phyloP scores from a whole-genome alignment of 2,888 invertebrate genomes.

The Scaptomyza parva region DNA sequence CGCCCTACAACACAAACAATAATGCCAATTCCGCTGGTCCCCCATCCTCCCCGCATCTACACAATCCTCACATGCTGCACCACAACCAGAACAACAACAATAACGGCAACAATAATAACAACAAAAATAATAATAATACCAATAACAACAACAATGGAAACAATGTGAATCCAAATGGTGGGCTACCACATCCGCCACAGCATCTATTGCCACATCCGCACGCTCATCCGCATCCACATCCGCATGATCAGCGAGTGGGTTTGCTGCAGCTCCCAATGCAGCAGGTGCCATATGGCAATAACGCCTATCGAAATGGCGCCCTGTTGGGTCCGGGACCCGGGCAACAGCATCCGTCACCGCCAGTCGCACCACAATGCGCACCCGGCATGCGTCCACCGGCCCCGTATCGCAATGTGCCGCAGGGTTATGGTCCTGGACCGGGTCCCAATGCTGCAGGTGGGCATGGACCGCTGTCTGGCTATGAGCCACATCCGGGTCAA shows the following conservation, averaged over 20 bases:
- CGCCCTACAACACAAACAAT: conserved; percentile 65
- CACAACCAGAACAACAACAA: conserved; percentile 39
- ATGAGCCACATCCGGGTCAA: conserved; percentile 57
- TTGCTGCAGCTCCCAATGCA: conserved; percentile 63
- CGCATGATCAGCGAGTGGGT: conserved; percentile 63
- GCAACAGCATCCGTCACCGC: conserved; percentile 28
- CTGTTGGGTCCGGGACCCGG: conserved; percentile 57
- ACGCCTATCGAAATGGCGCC: conserved; percentile 56
- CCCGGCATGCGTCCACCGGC: conserved; percentile 71
- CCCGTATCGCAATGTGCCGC: conserved; percentile 70
- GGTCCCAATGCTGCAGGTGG: conserved; percentile 11
- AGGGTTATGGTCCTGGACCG: conserved; percentile 52
- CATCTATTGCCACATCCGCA: conserved; percentile 64
- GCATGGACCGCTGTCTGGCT: conserved; percentile 37
- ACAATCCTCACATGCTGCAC: conserved; percentile 68
- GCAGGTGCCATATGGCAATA: conserved; percentile 46
- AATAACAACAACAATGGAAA: conserved; percentile 32
- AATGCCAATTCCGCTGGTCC: conserved; percentile 42
- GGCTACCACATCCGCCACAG: conserved; percentile 15
- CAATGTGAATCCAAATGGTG: conserved; percentile 6
- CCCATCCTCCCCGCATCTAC: conserved; percentile 63
- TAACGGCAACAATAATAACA: conserved; percentile 21
- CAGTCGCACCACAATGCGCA: conserved; percentile 39
- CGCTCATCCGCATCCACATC: conserved; percentile 34
- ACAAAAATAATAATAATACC: conserved; percentile 19